Evolutionary conservation across 2,888 invertebrate genomes (phyloP), one percentile per base, ranked within the genome.

Genomic region (Ephialtes manifestator): DNA sequence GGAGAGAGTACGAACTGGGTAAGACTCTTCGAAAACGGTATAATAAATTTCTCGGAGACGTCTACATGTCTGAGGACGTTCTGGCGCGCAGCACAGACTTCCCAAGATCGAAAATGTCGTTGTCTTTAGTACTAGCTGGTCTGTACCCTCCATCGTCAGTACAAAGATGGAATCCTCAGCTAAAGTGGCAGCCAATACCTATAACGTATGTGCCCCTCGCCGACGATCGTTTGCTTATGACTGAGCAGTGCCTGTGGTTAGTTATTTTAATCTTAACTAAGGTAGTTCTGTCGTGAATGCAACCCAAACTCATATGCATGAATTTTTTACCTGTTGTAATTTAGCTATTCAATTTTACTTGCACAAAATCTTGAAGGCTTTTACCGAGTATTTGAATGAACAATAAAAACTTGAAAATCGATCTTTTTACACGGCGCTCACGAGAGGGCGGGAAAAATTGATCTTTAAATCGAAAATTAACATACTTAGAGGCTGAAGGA

Each of bases 131-230:
- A 1, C 75, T 89, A 13, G 87, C 89, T 2, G 85, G 74, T 20
- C 83, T 91, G 28, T 90, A 83, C 58, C 89, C 88, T n/a, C 88
- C 90, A 20, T 13, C n/a, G 8, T 15, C 28, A 2, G 3, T 15
- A 8, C 89, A 90, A 70, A 74, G 20, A 10, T 90, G 90, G 90
- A 71, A 87, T 76, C 43, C 78, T 0, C 0, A 20, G 0, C 53
- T 90, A 0, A 8, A 67, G 31, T 90, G 90, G 90, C 88, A 87
- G 35, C 90, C 90, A 4, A 80, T 87, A 8, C 85, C 89, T 4
- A 58, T 4, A 1, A 84, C 74, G 31, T 81, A 77, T 28, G 10
- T 55, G 3, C 31, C 85, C 0, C 5, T 63, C 4, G 18, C 48
- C 0, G 67, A 86, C 11, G 90, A 90, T 79, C 85, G 87, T 35